A percentile compares a stretch with the other conserved stretches of the same genome.
phyloP scores from a whole-genome alignment of 2,797 vertebrate species.

The Pipistrellus pipistrellus region DNA sequence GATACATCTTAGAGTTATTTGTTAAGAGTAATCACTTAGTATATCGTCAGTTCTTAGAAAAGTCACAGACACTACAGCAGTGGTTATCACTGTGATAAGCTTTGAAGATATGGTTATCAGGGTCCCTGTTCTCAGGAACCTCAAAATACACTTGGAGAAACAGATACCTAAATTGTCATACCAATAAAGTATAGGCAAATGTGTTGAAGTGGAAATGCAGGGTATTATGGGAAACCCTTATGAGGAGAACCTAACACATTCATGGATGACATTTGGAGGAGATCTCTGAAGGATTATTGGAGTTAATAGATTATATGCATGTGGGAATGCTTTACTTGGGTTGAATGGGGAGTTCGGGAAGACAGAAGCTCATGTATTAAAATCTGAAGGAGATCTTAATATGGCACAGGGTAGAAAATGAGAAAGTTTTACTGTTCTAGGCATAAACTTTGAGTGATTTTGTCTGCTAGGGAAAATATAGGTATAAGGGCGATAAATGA shows the following conservation, averaged over 20 bases:
- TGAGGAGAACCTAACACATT: background rate
- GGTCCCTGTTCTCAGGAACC: background rate
- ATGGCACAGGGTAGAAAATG: background rate
- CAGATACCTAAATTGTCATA: background rate
- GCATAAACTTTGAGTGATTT: background rate
- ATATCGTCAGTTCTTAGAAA: background rate
- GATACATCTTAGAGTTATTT: background rate
- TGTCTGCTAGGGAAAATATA: background rate
- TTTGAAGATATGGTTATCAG: background rate
- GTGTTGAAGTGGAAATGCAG: background rate
- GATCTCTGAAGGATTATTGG: background rate
- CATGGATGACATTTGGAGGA: background rate
- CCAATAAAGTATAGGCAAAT: background rate
- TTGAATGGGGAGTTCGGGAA: background rate
- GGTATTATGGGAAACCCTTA: background rate
- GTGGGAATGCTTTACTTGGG: background rate
- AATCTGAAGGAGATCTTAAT: background rate
- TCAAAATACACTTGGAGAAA: background rate
- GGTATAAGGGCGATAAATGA: background rate
- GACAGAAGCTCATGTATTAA: background rate
- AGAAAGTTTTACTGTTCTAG: background rate
- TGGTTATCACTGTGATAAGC: background rate
- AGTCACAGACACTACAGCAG: background rate
- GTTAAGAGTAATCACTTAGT: constrained; percentile 24
- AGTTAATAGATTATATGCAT: background rate